phyloP scores from a whole-genome alignment of 1,140 invertebrate genomes.

The Cherax destructor region DNA sequence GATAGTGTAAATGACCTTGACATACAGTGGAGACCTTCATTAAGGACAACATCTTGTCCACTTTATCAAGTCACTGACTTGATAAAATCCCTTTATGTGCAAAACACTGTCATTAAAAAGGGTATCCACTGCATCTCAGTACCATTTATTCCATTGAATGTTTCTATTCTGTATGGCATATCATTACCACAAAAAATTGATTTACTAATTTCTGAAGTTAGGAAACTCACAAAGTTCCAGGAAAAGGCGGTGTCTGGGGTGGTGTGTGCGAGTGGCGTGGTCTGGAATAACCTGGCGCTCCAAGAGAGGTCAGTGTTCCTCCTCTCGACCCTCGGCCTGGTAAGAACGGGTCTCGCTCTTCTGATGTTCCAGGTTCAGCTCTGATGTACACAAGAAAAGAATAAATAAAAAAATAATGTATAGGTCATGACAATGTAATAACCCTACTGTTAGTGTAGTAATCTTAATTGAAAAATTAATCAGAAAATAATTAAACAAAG shows the following conservation, averaged over 20 bases:
- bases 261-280: constrained; percentile 77
- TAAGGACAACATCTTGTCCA: too few relatives aligned
- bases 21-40: too few relatives aligned
- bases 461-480: too few relatives aligned
- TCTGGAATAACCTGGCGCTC: constrained; percentile 73
- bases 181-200: not conserved
- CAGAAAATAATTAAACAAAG: too few relatives aligned
- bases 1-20: too few relatives aligned
- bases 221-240: constrained; percentile 75
- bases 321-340: constrained; percentile 80
- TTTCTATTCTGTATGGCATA: too few relatives aligned
- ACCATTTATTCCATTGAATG: too few relatives aligned
- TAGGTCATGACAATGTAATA: not conserved
- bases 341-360: constrained; percentile 84
- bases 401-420: not conserved
- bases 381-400: constrained; percentile 76
- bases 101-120: too few relatives aligned
- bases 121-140: too few relatives aligned
- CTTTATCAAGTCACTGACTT: too few relatives aligned
- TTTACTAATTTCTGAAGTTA: not conserved
- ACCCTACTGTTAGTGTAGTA: too few relatives aligned
- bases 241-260: constrained; percentile 76
- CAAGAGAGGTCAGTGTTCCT: constrained; percentile 78
- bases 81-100: too few relatives aligned
- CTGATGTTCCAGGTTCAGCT: constrained; percentile 83